phyloP scores from a whole-genome alignment of 2,113 vertebrate species.

The Calonectris borealis region DNA sequence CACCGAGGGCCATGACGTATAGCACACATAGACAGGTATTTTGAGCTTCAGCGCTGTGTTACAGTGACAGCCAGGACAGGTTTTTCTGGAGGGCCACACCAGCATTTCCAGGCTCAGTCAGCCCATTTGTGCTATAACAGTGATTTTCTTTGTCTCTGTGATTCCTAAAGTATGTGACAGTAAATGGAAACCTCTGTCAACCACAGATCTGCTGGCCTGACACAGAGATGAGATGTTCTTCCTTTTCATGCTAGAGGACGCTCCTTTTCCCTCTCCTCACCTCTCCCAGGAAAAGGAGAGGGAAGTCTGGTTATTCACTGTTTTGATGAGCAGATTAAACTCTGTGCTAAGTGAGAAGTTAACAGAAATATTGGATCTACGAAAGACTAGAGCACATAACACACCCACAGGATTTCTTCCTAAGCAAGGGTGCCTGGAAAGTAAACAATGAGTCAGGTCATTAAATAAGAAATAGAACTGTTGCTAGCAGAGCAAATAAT shows the following conservation, averaged over 20 bases:
- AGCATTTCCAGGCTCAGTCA: not conserved
- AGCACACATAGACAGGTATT: accelerated
- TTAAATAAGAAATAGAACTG: not conserved
- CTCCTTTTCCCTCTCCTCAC: not conserved
- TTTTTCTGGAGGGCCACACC: not conserved
- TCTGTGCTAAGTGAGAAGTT: not conserved
- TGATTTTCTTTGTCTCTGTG: not conserved
- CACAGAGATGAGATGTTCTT: not conserved
- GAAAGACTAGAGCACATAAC: not conserved
- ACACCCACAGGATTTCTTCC: not conserved
- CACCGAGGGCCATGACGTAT: accelerated
- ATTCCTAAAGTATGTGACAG: not conserved
- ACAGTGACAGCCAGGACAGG: not conserved
- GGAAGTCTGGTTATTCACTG: not conserved
- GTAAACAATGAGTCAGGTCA: not conserved
- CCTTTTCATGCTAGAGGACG: not conserved
- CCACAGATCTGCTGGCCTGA: not conserved
- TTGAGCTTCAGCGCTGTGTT: not conserved
- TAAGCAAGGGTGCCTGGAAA: not conserved
- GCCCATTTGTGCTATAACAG: not conserved
- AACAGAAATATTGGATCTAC: not conserved
- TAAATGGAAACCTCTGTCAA: not conserved
- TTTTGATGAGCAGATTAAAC: not conserved
- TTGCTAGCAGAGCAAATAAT: not conserved
- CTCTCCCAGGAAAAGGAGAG: not conserved